Conservation (phyloP, 1,140 invertebrate species). For the Lucilia sericata region DNA sequence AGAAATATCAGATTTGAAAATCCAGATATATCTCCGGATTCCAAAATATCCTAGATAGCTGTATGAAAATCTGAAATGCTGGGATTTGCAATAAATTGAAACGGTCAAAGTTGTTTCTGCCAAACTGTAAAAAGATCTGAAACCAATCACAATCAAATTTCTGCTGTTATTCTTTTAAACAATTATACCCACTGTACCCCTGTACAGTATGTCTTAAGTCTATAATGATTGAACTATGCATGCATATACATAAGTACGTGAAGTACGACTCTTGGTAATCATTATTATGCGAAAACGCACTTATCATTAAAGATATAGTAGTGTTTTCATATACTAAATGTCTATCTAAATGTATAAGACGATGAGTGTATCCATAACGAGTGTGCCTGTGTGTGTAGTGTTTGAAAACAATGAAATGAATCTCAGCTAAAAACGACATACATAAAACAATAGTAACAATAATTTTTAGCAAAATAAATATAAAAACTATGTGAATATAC, state of each 20-base stretch:
- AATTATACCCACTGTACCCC: background rate
- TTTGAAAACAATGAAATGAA: background rate
- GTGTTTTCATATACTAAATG: background rate
- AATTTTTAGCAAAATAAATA: too few relatives aligned
- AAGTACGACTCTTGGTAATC: background rate
- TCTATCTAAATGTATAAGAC: background rate
- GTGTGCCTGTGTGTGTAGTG: background rate
- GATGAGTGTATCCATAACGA: background rate
- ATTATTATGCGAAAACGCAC: conserved; percentile 29
- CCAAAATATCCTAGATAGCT: too few relatives aligned
- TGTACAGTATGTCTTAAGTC: background rate
- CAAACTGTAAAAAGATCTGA: too few relatives aligned
- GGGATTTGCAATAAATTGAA: too few relatives aligned
- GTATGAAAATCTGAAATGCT: too few relatives aligned
- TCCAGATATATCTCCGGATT: too few relatives aligned
- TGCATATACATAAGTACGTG: background rate
- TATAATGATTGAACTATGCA: conserved; percentile 4
- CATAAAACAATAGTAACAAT: background rate
- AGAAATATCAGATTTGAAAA: too few relatives aligned
- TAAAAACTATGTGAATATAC: too few relatives aligned
- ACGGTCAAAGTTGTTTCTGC: too few relatives aligned
- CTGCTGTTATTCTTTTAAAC: too few relatives aligned
- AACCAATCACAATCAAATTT: too few relatives aligned
- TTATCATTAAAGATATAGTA: conserved; percentile 17
- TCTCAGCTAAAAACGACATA: conserved; percentile 28